Evolutionary conservation across 2,113 vertebrate species (phyloP), one percentile per base, ranked within the genome.

Genomic region (Mystacornis crossleyi): DNA sequence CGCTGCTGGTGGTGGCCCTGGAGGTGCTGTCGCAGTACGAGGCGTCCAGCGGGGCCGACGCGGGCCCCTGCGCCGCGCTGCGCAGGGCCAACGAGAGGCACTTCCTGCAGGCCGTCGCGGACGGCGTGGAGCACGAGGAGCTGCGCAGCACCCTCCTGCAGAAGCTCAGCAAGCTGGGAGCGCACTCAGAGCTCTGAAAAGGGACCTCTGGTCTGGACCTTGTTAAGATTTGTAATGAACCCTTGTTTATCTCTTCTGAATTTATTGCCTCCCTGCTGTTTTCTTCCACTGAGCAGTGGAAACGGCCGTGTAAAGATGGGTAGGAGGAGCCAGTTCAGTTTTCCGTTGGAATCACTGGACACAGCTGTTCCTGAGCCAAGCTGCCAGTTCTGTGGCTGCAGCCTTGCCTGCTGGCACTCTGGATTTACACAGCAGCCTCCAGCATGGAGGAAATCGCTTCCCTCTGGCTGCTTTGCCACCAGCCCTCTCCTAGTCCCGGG

Each of bases 1-100:
- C 98, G 0, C 97, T 99, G 34, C 98, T 99, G 54, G 98, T 99
- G 40, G 94, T 98, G 89, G 98, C 99, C 7, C 86, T 99, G 95
- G 99, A 99, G 96, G 98, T 99, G 85, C 98, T 99, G 57, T 98
- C 98, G 1, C 98, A 98, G 86, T 99, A 99, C 1, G 98, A 99
- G 96, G 83, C n/a, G 4, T 89, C 98, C 91, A 98, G 98, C 89
- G 54, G 83, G 0, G 95, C 98, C 3, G 99, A 98, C 40, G 94
- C 95, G 0, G 96, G 97, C 18, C 97, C 98, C 38, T 97, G 98
- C 87, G 97, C 96, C 45, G 8, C 97, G 10, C 96, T 99, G 89
- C 98, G 99, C 91, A 98, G 97, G 14, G 98, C 98, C 66, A 99
- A 99, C 48, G 99, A 99, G 57, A 98, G 97, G 7, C 99, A 98